A percentile compares a stretch with the other conserved stretches of the same genome.
Evolutionary conservation across 2,888 invertebrate species (phyloP).

Genomic region (Muscina levida): DNA sequence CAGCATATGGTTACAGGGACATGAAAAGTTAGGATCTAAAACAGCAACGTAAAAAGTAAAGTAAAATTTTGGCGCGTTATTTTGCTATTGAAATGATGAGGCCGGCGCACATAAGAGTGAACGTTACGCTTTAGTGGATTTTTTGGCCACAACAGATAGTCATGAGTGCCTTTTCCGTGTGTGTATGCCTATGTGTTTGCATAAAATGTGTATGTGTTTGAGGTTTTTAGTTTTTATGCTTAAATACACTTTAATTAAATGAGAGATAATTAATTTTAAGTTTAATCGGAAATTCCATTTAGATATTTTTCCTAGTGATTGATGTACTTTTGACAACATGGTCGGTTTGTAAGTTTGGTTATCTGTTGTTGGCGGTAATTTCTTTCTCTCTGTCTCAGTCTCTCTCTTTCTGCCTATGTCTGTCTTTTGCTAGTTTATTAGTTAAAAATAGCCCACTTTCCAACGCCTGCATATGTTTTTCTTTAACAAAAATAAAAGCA

Average conservation of each 20-base stretch:
- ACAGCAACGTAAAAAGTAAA: too few relatives aligned
- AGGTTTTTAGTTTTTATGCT: constrained; percentile 72
- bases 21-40: neutral
- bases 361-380: neutral
- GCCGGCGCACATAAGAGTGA: constrained; percentile 2
- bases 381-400: too few relatives aligned
- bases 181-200: constrained; percentile 29
- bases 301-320: constrained; percentile 75
- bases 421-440: neutral
- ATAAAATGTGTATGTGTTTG: too few relatives aligned
- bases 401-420: neutral
- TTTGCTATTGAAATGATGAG: constrained; percentile 35
- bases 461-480: neutral
- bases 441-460: constrained; percentile 31
- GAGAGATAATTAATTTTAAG: constrained; percentile 79
- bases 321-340: constrained; percentile 74
- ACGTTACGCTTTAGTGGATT: constrained; percentile 25
- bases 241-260: constrained; percentile 79
- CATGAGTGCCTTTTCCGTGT: constrained; percentile 47
- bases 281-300: constrained; percentile 79
- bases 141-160: neutral
- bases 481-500: too few relatives aligned
- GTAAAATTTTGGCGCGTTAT: constrained; percentile 53
- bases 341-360: constrained; percentile 19
- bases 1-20: constrained; percentile 37